phyloP scores from a whole-genome alignment of 2,888 invertebrate species.

The Parapristionchus giblindavisi region DNA sequence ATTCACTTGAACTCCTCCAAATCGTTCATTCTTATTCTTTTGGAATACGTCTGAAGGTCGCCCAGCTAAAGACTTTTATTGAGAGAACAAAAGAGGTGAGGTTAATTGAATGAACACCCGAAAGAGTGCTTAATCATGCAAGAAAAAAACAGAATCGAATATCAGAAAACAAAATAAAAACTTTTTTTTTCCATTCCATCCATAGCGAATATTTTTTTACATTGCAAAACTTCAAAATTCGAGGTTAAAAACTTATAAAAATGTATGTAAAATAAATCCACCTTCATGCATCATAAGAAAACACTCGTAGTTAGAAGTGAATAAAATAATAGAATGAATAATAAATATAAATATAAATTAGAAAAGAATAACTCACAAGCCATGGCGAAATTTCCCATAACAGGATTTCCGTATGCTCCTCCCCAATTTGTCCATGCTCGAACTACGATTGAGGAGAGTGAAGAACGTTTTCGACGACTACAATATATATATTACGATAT shows the following conservation, averaged over 20 bases:
- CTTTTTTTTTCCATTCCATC: no score
- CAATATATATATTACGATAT: not conserved
- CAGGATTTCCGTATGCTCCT: conserved; percentile 41
- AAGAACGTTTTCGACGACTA: conserved; percentile 11
- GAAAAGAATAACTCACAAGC: not conserved
- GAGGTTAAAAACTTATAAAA: not conserved
- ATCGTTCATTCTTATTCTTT: conserved; percentile 50
- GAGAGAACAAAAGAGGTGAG: not conserved
- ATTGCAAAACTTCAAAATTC: no score
- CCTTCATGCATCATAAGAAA: not conserved
- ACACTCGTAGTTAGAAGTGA: not conserved
- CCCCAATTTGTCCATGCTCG: conserved; percentile 65
- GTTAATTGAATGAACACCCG: not conserved
- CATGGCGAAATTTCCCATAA: conserved; percentile 1
- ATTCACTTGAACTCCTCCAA: conserved; percentile 62
- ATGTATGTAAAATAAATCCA: not conserved
- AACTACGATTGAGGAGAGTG: conserved; percentile 43
- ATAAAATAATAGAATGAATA: not conserved
- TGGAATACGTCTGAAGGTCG: conserved; percentile 56
- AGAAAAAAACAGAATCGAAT: not conserved
- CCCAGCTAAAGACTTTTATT: not conserved
- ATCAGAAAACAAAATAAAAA: not conserved
- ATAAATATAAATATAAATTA: not conserved
- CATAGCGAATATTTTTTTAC: no score
- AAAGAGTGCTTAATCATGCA: not conserved